Evolutionary conservation across 1,140 invertebrate species (phyloP), one percentile per base, ranked within the genome.

Genomic region (Fopius arisanus): DNA sequence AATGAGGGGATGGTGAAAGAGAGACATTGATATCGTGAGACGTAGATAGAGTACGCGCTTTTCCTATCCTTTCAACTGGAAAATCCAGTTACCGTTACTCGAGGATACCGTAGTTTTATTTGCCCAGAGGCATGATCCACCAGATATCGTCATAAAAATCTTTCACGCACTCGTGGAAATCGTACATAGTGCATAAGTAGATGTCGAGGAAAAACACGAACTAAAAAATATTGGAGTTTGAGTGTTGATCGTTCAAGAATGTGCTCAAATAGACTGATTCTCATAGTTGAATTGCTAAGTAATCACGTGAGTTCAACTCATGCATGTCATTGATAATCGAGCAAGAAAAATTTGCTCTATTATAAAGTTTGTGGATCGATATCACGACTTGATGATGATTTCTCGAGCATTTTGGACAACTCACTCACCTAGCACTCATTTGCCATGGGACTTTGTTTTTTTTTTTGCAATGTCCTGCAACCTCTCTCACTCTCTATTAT

Each of bases 61-160:
- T 74, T 76, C 67, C 65, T 73, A 71, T 70, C 68, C 72, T 76
- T 74, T 73, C 75, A 74, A 71, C 68, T 71, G 70, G 72, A 76
- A 76, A 77, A 77, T 74, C 75, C 73, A 68, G 75, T 77, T 74
- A 77, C 72, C 63, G 33, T 51, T 41, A 70, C 59, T 70, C 59
- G 59, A 28, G 33, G 68, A 16, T 26, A 70, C 29, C 12, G 9
- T 65, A 37, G 54, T 71, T 71, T 71, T 71, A 71, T 71, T 71
- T 65, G 31, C 40, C 21, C 40, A 7, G 62, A 41, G 37, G 19
- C 41, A 65, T 28, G 62, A 65, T 65, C 62, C 29, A 65, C 28
- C n/a, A 31, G 62, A 65, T 65, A 65, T 65, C 62, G 62, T 65
- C 33, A 51, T 68, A 68, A 41, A 41, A 33, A 40, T 68, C 33